Base-by-base conservation (phyloP, 2,888 invertebrate genomes). In the Pristionchus maxplancki region DNA sequence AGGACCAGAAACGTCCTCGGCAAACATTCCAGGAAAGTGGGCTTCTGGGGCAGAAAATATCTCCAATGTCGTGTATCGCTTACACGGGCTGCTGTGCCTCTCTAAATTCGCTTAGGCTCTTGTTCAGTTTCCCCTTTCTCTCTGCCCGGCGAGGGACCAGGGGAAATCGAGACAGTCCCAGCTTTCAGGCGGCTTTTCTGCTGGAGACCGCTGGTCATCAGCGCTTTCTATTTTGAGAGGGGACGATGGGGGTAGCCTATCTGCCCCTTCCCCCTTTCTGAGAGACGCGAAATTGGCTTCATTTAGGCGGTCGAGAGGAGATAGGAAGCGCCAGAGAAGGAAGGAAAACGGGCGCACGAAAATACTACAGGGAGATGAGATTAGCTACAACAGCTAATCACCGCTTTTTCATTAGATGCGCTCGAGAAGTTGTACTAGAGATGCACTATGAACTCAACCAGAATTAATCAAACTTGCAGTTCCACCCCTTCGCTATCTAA, bases 241-340 rank as follows among this genome's bases (percentile, higher is more conserved):
- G 2, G 17, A 1, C 37, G 13, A n/a, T 20, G 31, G 37, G 31
- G 31, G 37, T 20, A 13, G 37, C 71, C 34, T 58, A 67, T 67
- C 71, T 71, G 37, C 2, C 24, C 20, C 37, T 34, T 24, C 37
- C 31, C 20, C 15, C 67, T 37, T 24, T 20, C 37, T 37, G 13
- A 28, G 34, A 71, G 20, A 71, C 20, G 34, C 71, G 71, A 71
- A 71, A 71, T 71, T 71, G 71, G 71, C 71, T 71, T 71, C 71
- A 71, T 71, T 71, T 71, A 71, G 9, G 37, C 64, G 31, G 62
- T 24, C 28, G 24, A 11, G 62, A n/a, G n/a, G 64, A 67, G 64
- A 67, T 71, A 34, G 71, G 28, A n/a, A 28, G 31, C 31, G 64
- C 9, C 28, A 31, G 37, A 71, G 9, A 24, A 71, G 37, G 37